Conservation (phyloP, 1,140 invertebrate genomes). For the Andrena cerasifolii region DNA sequence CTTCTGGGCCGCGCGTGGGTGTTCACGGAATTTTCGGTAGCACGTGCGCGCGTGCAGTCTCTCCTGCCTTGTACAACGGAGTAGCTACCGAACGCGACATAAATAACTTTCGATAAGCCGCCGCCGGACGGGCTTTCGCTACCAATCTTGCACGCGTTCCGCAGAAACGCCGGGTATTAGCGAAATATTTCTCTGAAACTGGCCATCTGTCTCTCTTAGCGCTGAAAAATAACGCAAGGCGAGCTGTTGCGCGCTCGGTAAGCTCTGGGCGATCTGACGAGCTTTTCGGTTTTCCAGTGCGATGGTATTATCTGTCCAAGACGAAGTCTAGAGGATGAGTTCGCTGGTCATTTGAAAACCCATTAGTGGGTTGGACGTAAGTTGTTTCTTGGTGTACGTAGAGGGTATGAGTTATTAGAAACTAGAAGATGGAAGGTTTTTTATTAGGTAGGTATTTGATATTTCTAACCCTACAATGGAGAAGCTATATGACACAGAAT, state of each 20-base stretch:
- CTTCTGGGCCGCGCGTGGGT: slow-evolving; percentile 27
- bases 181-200: slow-evolving; percentile 37
- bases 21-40: slow-evolving; percentile 59
- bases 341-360: not conserved
- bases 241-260: not conserved
- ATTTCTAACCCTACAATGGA: too few relatives aligned
- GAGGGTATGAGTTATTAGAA: too few relatives aligned
- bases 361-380: not conserved
- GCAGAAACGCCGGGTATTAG: slow-evolving; percentile 59
- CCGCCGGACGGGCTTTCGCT: slow-evolving; percentile 67
- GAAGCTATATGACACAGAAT: too few relatives aligned
- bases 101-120: slow-evolving; percentile 76
- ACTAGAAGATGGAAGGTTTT: too few relatives aligned
- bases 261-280: not conserved
- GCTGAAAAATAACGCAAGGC: not conserved
- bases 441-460: too few relatives aligned
- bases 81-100: slow-evolving; percentile 66
- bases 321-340: too few relatives aligned
- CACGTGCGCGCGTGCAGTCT: slow-evolving; percentile 39
- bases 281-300: too few relatives aligned
- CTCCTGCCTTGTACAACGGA: slow-evolving; percentile 59
- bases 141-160: slow-evolving; percentile 59
- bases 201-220: not conserved
- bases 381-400: too few relatives aligned
- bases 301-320: too few relatives aligned